Evolutionary conservation across 1,140 invertebrate genomes (phyloP).

Genomic region (Sesamia nonagrioides): DNA sequence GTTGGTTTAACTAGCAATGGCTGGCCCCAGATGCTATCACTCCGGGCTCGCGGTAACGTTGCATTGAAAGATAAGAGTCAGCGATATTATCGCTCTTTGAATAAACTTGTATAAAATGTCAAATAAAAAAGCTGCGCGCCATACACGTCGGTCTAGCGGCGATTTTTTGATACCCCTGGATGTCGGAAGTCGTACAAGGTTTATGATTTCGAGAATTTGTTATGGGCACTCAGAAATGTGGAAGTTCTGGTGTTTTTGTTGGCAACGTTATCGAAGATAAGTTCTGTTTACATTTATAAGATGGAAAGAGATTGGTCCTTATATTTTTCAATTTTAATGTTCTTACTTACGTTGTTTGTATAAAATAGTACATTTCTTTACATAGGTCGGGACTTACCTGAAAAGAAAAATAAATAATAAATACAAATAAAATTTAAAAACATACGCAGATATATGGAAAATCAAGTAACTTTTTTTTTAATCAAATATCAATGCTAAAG

Average conservation of each 20-base stretch:
- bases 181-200: conserved; percentile 51
- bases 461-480: background rate
- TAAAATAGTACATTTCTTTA: too few relatives aligned
- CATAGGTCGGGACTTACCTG: conserved; percentile 23
- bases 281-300: background rate
- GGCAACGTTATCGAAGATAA: background rate
- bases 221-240: conserved; percentile 18
- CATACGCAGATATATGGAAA: background rate
- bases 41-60: conserved; percentile 85
- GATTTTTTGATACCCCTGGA: conserved; percentile 67
- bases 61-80: conserved; percentile 87
- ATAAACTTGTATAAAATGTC: conserved; percentile 88
- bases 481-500: too few relatives aligned
- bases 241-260: conserved; percentile 1
- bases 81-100: conserved; percentile 86
- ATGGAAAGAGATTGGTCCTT: background rate
- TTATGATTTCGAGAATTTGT: conserved; percentile 36
- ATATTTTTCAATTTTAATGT: background rate
- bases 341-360: background rate
- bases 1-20: conserved; percentile 86
- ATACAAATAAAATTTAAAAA: background rate
- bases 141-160: conserved; percentile 78
- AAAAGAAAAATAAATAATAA: conserved; percentile 27
- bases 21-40: conserved; percentile 84
- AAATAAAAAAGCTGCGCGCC: conserved; percentile 85